phyloP scores from a whole-genome alignment of 2,888 invertebrate genomes.

The Brassicogethes aeneus region DNA sequence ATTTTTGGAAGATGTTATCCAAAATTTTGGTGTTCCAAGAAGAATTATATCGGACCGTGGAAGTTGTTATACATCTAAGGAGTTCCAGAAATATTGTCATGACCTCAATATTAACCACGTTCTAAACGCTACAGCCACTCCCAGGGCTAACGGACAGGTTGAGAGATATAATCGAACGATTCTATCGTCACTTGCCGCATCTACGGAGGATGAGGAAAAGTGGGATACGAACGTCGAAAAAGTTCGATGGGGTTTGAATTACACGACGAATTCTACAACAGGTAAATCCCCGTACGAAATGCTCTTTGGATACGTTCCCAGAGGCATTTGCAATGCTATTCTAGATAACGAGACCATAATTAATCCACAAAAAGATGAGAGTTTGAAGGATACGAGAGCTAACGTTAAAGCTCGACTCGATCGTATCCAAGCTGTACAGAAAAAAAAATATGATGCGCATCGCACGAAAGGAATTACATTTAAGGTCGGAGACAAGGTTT shows the following conservation, averaged over 20 bases:
- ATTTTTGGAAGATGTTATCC: slow-evolving; percentile 6
- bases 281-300: slow-evolving; percentile 12
- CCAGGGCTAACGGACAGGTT: too few species aligned
- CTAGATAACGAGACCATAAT: too few species aligned
- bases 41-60: slow-evolving; percentile 16
- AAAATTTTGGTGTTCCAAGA: slow-evolving; percentile 17
- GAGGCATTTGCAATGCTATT: slow-evolving; percentile 6
- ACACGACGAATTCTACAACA: slow-evolving; percentile 10
- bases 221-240: slow-evolving; percentile 10
- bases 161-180: too few species aligned
- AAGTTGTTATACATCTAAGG: slow-evolving; percentile 18
- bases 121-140: slow-evolving; percentile 9
- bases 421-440: too few species aligned
- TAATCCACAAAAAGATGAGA: too few species aligned
- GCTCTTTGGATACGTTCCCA: slow-evolving; percentile 13
- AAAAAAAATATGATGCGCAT: too few species aligned
- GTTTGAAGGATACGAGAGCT: too few species aligned
- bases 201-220: slow-evolving; percentile 9
- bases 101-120: slow-evolving; percentile 10
- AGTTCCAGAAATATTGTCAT: slow-evolving; percentile 14
- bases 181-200: slow-evolving; percentile 10
- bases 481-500: slow-evolving; percentile 4
- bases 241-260: slow-evolving; percentile 11
- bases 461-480: too few species aligned
- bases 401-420: too few species aligned